phyloP scores from a whole-genome alignment of 2,113 vertebrate genomes.

The Dipodomys merriami region DNA sequence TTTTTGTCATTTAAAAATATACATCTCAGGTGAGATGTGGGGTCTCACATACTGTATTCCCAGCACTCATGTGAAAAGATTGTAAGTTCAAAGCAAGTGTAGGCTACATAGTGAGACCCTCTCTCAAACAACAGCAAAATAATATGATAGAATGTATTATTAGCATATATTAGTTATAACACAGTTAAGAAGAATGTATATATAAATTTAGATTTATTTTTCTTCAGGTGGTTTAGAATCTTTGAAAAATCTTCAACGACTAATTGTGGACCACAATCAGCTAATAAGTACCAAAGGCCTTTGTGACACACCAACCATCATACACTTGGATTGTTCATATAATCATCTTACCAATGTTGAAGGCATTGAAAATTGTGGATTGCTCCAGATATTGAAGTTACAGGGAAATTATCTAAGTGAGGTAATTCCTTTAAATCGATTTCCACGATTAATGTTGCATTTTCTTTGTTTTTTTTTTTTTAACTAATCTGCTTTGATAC shows the following conservation, averaged over 20 bases:
- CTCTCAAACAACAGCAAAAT: neutral
- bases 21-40: neutral
- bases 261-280: conserved; percentile 94
- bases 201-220: conserved; percentile 55
- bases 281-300: conserved; percentile 94
- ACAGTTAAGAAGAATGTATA: neutral
- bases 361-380: conserved; percentile 91
- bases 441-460: neutral
- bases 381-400: conserved; percentile 93
- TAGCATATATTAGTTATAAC: neutral
- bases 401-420: conserved; percentile 93
- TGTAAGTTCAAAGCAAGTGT: neutral
- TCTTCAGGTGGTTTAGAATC: conserved; percentile 92
- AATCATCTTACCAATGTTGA: conserved; percentile 92
- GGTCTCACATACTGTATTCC: neutral
- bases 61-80: neutral
- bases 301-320: conserved; percentile 86
- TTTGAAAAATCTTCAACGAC: conserved; percentile 89
- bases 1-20: conserved; percentile 37
- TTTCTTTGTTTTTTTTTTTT: conserved; percentile 14
- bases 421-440: conserved; percentile 85
- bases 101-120: neutral
- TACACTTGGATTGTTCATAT: conserved; percentile 93
- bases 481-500: neutral
- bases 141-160: no score